These are phyloP conservation scores for Elgaria multicarinata DNA, from an alignment of 2,113 vertebrate species.

Conservation along the genomic window DNA sequence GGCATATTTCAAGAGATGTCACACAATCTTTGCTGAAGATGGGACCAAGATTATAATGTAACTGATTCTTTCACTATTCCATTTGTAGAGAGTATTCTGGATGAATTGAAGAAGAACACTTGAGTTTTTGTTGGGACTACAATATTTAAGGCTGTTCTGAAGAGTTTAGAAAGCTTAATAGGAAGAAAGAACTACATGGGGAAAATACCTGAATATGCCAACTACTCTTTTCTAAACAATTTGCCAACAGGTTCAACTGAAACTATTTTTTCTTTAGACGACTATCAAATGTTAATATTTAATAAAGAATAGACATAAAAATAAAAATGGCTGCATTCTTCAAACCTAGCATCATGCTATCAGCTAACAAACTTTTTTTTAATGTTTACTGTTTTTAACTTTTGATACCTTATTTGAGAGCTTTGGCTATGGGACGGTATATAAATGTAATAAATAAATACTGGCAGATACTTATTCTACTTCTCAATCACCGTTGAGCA, in stretches of 20 bases:
- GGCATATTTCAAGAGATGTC: neutral
- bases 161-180: neutral
- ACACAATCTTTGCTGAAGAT: slow-evolving; percentile 32
- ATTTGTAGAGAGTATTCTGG: slow-evolving; percentile 52
- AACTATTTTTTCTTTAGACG: neutral
- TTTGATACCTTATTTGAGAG: too few relatives aligned
- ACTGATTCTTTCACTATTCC: neutral
- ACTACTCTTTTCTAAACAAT: neutral
- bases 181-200: neutral
- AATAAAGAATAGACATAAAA: neutral
- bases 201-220: neutral
- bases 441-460: too few relatives aligned
- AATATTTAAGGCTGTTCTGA: neutral
- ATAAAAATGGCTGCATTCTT: neutral
- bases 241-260: neutral
- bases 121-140: neutral
- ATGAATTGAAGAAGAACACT: slow-evolving; percentile 44
- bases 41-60: neutral
- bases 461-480: neutral
- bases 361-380: too few relatives aligned
- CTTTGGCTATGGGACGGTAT: too few relatives aligned
- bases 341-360: neutral
- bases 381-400: too few relatives aligned
- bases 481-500: neutral
- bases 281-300: neutral